Evolutionary conservation across 2,797 vertebrate genomes (phyloP).

Genomic region (Valencia hispanica): DNA sequence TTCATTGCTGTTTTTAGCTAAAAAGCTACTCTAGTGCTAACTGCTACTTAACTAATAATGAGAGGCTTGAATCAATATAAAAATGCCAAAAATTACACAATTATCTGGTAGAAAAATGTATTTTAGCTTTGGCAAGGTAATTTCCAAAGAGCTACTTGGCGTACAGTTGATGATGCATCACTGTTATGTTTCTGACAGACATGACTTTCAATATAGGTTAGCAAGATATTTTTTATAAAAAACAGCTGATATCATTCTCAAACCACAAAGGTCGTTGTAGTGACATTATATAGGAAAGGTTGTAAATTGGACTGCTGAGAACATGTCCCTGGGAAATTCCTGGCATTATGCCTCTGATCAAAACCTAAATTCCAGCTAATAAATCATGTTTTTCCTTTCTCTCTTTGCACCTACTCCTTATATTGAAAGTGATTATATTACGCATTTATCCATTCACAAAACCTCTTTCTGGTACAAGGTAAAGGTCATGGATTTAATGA

Average conservation of each 20-base stretch:
- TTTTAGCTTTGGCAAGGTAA: background rate
- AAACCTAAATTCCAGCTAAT: constrained; percentile 24
- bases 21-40: background rate
- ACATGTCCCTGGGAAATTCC: background rate
- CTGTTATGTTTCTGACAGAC: background rate
- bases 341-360: constrained; percentile 31
- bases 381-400: constrained; percentile 4
- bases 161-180: background rate
- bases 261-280: constrained; percentile 29
- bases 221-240: background rate
- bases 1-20: background rate
- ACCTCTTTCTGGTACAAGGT: constrained; percentile 39
- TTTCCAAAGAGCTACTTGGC: background rate
- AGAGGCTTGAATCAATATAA: background rate
- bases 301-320: background rate
- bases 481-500: constrained; percentile 56
- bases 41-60: background rate
- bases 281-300: constrained; percentile 13
- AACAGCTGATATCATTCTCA: constrained; percentile 1
- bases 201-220: background rate
- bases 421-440: constrained; percentile 38
- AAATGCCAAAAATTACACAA: too few species aligned
- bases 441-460: constrained; percentile 27
- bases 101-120: background rate
- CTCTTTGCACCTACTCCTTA: constrained; percentile 23